phyloP scores from a whole-genome alignment of 2,113 vertebrate genomes.

The Thalassarche chlororhynchos region DNA sequence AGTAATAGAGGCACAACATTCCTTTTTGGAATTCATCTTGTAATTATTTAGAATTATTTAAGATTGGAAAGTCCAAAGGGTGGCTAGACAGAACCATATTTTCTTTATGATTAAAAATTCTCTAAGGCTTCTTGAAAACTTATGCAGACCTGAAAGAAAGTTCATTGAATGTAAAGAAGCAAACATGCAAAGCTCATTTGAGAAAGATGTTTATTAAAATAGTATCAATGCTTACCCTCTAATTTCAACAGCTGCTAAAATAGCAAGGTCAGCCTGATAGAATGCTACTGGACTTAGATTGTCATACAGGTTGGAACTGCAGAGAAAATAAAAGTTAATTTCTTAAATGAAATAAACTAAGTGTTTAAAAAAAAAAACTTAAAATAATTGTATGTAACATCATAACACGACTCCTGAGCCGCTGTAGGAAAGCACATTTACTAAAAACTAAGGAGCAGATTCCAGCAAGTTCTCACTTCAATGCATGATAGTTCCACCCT shows the following conservation, averaged over 20 bases:
- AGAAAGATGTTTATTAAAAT: background rate
- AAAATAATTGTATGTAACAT: background rate
- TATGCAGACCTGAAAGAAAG: background rate
- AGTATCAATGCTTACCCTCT: conserved; percentile 83
- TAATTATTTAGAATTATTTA: background rate
- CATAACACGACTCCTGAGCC: background rate
- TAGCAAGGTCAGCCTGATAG: conserved; percentile 86
- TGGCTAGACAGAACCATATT: background rate
- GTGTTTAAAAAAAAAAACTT: background rate
- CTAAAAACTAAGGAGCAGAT: background rate
- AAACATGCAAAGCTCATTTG: background rate
- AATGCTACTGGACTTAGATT: conserved; percentile 84
- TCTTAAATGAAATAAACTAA: background rate
- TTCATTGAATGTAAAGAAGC: background rate
- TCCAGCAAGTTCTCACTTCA: background rate
- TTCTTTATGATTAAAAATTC: background rate
- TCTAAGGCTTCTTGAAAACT: background rate
- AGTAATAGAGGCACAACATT: background rate
- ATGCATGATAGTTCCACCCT: background rate
- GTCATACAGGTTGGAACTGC: conserved; percentile 91
- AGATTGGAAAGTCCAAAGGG: background rate
- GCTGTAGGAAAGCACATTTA: background rate
- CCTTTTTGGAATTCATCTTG: background rate
- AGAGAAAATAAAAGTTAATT: conserved; percentile 12
- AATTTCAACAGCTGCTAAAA: conserved; percentile 89